Conservation (phyloP, 1,140 invertebrate genomes). For the Mya arenaria region DNA sequence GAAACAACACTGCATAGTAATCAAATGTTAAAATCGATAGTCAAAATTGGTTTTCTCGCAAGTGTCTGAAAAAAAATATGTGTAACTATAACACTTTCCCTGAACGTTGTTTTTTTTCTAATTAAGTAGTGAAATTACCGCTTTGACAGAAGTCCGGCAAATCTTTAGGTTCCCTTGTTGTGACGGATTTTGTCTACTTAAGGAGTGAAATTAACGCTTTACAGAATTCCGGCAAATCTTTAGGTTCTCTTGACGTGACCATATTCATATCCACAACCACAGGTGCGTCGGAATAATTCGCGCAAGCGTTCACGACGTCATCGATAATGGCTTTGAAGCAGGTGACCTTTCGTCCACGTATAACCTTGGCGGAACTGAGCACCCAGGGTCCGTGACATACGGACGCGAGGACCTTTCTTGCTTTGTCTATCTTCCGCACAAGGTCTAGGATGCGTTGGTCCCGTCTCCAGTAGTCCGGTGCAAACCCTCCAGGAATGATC, state of each 20-base stretch:
- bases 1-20: no score
- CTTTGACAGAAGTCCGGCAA: no score
- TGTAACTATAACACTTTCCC: no score
- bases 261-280: slow-evolving; percentile 77
- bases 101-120: no score
- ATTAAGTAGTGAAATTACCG: no score
- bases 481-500: slow-evolving; percentile 76
- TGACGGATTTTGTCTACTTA: no score
- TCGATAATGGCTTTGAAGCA: slow-evolving; percentile 75
- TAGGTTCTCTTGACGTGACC: slow-evolving; percentile 74
- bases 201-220: slow-evolving; percentile 68
- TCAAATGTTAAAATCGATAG: no score
- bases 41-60: no score
- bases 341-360: slow-evolving; percentile 69
- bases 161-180: no score
- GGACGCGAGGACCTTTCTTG: slow-evolving; percentile 68
- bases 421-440: slow-evolving; percentile 64
- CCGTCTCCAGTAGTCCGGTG: slow-evolving; percentile 74
- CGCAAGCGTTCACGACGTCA: slow-evolving; percentile 77
- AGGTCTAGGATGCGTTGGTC: slow-evolving; percentile 72
- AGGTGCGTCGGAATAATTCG: slow-evolving; percentile 69
- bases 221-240: slow-evolving; percentile 75
- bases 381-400: slow-evolving; percentile 77
- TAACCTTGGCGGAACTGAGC: slow-evolving; percentile 73
- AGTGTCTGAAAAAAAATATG: no score